These are phyloP conservation scores for Vesta saturnalis DNA, from an alignment of 2,888 invertebrate species.

Conservation along the genomic window DNA sequence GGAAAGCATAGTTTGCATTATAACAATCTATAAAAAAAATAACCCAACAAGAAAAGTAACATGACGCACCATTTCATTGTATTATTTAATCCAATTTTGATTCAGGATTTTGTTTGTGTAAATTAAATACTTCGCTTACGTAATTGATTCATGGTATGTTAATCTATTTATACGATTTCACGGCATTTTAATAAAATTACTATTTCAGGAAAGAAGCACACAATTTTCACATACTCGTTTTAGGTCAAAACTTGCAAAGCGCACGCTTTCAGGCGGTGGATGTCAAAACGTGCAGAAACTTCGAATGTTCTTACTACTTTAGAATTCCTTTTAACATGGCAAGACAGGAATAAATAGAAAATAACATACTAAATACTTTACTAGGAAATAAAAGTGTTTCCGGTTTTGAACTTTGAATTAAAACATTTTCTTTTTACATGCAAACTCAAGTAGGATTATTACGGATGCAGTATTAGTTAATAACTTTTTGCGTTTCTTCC, in stretches of 20 bases:
- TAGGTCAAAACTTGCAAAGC: conserved; percentile 24
- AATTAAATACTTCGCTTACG: background rate
- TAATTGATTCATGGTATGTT: background rate
- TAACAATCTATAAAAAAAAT: no score
- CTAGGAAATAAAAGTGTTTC: conserved; percentile 16
- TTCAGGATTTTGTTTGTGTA: background rate
- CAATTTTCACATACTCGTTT: conserved; percentile 17
- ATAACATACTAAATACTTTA: conserved; percentile 26
- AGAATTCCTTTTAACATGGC: conserved; percentile 33
- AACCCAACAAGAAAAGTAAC: no score
- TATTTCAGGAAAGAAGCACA: conserved; percentile 15
- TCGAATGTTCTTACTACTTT: conserved; percentile 30
- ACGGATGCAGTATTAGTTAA: background rate
- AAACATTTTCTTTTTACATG: conserved; percentile 29
- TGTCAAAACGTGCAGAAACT: conserved; percentile 36
- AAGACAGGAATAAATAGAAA: conserved; percentile 27
- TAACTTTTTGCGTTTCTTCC: conserved; percentile 1
- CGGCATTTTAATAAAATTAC: conserved; percentile 28
- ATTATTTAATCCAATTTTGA: no score
- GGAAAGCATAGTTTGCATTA: no score
- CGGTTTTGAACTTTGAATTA: conserved; percentile 27
- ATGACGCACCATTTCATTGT: no score
- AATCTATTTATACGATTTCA: conserved; percentile 6
- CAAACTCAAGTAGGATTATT: conserved; percentile 27
- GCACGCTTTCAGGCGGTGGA: conserved; percentile 30